Evolutionary conservation across 2,113 vertebrate species (phyloP).

Genomic region (Anhinga rufa): DNA sequence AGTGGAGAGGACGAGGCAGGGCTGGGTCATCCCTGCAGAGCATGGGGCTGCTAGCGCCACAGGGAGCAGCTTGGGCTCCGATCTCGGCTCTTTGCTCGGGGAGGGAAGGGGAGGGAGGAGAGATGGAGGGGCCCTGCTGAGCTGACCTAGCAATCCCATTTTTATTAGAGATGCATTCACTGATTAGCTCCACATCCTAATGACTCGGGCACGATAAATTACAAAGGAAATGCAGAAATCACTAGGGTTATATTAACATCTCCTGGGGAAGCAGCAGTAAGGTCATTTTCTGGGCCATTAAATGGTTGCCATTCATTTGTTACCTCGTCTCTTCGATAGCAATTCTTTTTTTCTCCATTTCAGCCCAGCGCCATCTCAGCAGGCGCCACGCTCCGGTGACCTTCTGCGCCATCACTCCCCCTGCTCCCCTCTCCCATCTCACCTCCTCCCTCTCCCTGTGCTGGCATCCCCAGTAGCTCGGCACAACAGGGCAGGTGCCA

Average conservation of each 20-base stretch:
- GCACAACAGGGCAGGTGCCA: background rate
- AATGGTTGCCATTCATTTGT: background rate
- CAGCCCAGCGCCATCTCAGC: background rate
- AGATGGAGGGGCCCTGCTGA: background rate
- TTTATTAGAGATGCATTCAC: background rate
- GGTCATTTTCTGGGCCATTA: background rate
- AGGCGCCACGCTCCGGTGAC: background rate
- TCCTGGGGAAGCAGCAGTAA: background rate
- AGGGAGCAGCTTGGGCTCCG: background rate
- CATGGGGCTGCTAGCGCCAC: background rate
- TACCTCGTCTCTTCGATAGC: background rate
- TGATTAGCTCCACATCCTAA: constrained; percentile 29
- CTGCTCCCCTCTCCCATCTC: background rate
- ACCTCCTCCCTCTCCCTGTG: background rate
- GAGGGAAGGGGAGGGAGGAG: background rate
- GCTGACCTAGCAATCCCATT: background rate
- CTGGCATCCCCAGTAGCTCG: fast-evolving
- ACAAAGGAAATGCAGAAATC: background rate
- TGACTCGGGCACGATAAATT: background rate
- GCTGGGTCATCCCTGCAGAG: background rate
- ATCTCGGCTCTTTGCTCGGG: background rate
- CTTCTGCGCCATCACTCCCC: background rate
- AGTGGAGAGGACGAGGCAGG: background rate
- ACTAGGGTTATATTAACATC: background rate
- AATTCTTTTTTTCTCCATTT: background rate